phyloP scores from a whole-genome alignment of 92 coral and sea anemone species.

The Paramuricea clavata region DNA sequence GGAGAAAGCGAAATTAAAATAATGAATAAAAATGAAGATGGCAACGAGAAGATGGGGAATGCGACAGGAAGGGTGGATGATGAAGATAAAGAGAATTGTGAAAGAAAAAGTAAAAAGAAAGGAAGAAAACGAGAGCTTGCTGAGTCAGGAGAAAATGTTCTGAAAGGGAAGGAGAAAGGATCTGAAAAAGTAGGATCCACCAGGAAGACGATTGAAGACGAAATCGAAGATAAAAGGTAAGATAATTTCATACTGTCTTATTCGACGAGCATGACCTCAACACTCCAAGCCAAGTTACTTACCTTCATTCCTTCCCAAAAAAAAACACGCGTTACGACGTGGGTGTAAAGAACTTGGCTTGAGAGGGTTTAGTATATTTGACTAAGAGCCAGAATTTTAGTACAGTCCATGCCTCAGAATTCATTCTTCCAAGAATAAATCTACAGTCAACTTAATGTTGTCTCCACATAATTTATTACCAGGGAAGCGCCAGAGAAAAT shows the following conservation, averaged over 20 bases:
- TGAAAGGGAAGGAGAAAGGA: not conserved
- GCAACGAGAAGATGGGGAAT: too few relatives aligned
- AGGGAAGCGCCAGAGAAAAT: not conserved
- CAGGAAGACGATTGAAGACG: not conserved
- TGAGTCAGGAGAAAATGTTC: not conserved
- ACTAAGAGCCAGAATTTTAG: too few relatives aligned
- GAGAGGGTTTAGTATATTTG: not conserved
- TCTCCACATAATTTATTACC: not conserved
- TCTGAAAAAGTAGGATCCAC: not conserved
- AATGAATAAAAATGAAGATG: too few relatives aligned
- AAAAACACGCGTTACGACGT: not conserved
- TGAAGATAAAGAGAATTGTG: not conserved
- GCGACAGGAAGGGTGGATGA: not conserved
- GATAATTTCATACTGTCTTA: not conserved
- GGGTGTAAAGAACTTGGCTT: too few relatives aligned
- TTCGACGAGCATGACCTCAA: too few relatives aligned
- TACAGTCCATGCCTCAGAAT: too few relatives aligned
- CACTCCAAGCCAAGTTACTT: not conserved
- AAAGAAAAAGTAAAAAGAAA: not conserved
- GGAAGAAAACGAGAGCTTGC: not conserved
- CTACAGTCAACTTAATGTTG: not conserved
- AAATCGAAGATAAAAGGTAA: not conserved
- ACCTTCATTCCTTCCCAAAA: not conserved
- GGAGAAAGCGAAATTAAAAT: too few relatives aligned
- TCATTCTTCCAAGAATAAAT: too few relatives aligned